Evolutionary conservation across 1,140 invertebrate genomes (phyloP).

Genomic region (Leptinotarsa lineolata): DNA sequence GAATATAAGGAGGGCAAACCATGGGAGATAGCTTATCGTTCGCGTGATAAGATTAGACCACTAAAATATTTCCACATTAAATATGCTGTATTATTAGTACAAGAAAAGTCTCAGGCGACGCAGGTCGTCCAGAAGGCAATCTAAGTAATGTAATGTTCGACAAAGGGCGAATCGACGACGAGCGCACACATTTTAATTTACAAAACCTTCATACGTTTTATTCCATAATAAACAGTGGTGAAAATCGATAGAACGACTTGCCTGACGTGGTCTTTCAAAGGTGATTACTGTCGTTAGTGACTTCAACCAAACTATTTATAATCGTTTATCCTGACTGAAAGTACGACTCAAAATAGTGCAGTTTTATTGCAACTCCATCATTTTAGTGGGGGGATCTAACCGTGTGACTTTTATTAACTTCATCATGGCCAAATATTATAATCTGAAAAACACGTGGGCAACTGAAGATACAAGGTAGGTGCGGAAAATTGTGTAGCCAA

Average conservation of each 20-base stretch:
- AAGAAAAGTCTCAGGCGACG: slow-evolving; percentile 2
- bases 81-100: slow-evolving; percentile 1
- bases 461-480: background rate
- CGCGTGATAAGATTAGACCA: slow-evolving; percentile 14
- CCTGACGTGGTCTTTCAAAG: slow-evolving; percentile 25
- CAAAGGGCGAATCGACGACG: background rate
- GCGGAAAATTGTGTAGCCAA: background rate
- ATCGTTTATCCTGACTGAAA: background rate
- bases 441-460: background rate
- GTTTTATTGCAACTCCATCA: background rate
- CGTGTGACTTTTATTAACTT: background rate
- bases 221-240: slow-evolving; percentile 9
- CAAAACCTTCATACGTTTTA: background rate
- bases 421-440: background rate
- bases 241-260: slow-evolving; percentile 4
- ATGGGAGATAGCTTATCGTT: slow-evolving; percentile 14
- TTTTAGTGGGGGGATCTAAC: background rate
- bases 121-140: background rate
- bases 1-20: slow-evolving; percentile 16
- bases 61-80: slow-evolving; percentile 9
- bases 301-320: background rate
- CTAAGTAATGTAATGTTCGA: background rate
- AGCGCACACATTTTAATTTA: background rate
- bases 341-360: background rate
- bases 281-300: slow-evolving; percentile 2